Evolutionary conservation across 2,797 vertebrate genomes (phyloP).

Genomic region (Acanthornis magna): DNA sequence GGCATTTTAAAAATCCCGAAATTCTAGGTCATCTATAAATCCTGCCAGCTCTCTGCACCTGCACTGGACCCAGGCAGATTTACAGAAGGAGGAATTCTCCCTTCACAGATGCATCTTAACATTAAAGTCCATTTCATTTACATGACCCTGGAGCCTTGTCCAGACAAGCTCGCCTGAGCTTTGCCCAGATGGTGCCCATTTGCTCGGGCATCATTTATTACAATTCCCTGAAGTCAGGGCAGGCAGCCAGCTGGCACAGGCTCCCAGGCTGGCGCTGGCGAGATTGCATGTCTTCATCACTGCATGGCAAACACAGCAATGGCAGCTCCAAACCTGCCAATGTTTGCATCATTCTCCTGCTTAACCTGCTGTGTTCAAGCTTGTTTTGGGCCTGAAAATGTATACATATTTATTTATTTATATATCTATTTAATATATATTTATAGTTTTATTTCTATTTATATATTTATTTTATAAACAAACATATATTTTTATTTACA

Average conservation of each 20-base stretch:
- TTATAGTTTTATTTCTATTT: neutral
- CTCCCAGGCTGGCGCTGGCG: slow-evolving; percentile 18
- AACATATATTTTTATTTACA: too few species aligned
- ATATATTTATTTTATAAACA: too few species aligned
- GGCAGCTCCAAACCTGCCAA: neutral
- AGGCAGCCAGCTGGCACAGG: slow-evolving; percentile 67
- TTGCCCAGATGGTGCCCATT: slow-evolving; percentile 85
- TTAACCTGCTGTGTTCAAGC: neutral
- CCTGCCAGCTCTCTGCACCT: slow-evolving; percentile 37
- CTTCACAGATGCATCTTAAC: slow-evolving; percentile 62
- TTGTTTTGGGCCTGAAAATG: neutral
- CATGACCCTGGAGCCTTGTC: slow-evolving; percentile 75
- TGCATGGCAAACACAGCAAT: slow-evolving; percentile 23
- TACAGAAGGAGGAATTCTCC: neutral
- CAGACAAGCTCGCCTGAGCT: slow-evolving; percentile 74
- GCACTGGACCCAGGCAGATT: neutral
- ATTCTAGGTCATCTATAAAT: neutral
- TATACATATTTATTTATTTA: too few species aligned
- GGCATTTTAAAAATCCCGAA: neutral
- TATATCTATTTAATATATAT: too few species aligned
- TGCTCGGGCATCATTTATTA: slow-evolving; percentile 78
- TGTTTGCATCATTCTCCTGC: neutral
- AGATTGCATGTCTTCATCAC: slow-evolving; percentile 41
- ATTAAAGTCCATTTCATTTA: slow-evolving; percentile 69
- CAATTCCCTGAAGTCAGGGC: slow-evolving; percentile 69